A percentile compares a stretch with the other conserved stretches of the same genome.
phyloP scores from a whole-genome alignment of 2,113 vertebrate species.

The Sceloporus tristichus region DNA sequence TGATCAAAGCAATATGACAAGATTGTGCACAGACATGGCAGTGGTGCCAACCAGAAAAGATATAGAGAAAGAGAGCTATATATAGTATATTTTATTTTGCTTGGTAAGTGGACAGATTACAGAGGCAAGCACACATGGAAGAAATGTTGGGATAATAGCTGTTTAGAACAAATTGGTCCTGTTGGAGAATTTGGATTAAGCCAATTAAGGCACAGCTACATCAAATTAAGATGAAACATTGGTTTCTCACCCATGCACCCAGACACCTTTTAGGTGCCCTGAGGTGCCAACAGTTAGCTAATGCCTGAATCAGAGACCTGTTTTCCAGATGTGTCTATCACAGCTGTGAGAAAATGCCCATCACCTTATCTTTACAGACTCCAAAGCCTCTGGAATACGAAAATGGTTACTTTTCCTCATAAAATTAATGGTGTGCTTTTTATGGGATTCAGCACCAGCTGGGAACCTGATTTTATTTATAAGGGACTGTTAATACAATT shows the following conservation, averaged over 20 bases:
- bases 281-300: background rate
- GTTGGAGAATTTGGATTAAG: conserved; percentile 27
- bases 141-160: background rate
- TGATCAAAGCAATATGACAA: conserved; percentile 19
- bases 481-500: conserved; percentile 63
- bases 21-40: conserved; percentile 13
- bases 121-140: fast-evolving
- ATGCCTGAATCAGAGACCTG: background rate
- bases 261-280: background rate
- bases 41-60: conserved; percentile 10
- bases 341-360: conserved; percentile 36
- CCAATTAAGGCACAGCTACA: conserved; percentile 18
- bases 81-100: background rate
- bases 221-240: conserved; percentile 11
- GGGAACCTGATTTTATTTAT: conserved; percentile 57
- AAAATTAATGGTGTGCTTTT: conserved; percentile 64
- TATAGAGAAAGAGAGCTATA: background rate
- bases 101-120: fast-evolving
- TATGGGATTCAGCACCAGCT: conserved; percentile 61
- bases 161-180: conserved; percentile 15
- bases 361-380: conserved; percentile 65
- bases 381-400: conserved; percentile 59
- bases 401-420: conserved; percentile 61
- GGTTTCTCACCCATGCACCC: background rate
- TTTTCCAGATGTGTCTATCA: conserved; percentile 27